Evolutionary conservation across 2,888 invertebrate species (phyloP), one percentile per base, ranked within the genome.

Genomic region (Agriotes lineatus): DNA sequence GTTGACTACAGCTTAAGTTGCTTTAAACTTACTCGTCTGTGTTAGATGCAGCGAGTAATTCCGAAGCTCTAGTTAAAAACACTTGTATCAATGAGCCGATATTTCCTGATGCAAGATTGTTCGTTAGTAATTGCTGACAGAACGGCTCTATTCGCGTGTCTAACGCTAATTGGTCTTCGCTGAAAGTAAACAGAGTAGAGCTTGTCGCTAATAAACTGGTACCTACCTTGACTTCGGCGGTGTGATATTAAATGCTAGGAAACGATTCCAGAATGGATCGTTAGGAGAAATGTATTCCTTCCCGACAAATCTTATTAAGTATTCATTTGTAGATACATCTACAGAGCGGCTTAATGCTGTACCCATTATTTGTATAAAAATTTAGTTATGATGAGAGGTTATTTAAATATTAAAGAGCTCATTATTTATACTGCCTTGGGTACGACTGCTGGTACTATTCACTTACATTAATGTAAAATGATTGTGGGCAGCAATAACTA

Each of bases 211-310:
- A 1, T n/a, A 2, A n/a, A n/a, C n/a, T 35, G n/a, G 10, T 10
- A n/a, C n/a, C 2, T 85, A 94, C 90, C 90, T 88, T 77, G 90
- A 92, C 44, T 89, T 87, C 0, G 96, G 96, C 67, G 95, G 91
- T 35, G 90, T 89, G 76, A 97, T 92, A 74, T 96, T 95, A 81
- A 96, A 99, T 0, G 97, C 93, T 35, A 99, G 86, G 73, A 99
- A 89, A 74, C 93, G 91, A 82, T 96, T 96, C 99, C 99, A 99
- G 83, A 96, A 97, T 0, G 93, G 93, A 82, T 96, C 95, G 82
- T 96, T 95, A 5, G 91, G 89, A 3, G 93, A 89, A 75, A 99
- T 93, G 35, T 91, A 86, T 73, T 96, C 93, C 35, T 89, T 87
- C 0, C 95, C 92, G 71, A 93, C 92, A 82, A 98, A 95, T 72